phyloP scores from a whole-genome alignment of 1,140 invertebrate genomes.

The Macrocentrus cingulum region DNA sequence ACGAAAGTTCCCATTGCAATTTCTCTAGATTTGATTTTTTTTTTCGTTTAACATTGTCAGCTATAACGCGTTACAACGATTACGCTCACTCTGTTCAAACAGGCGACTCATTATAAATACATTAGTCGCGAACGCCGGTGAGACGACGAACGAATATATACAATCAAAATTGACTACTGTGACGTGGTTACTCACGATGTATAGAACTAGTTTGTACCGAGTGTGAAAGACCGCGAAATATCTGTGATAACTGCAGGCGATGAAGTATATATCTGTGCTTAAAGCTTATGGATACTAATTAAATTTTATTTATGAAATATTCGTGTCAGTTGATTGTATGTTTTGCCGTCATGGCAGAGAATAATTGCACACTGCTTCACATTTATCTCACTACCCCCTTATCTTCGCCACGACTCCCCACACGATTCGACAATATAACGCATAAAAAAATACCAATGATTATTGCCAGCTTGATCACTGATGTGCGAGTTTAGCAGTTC shows the following conservation, averaged over 20 bases:
- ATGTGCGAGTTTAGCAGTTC: background rate
- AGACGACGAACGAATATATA: background rate
- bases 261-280: too few species aligned
- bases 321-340: background rate
- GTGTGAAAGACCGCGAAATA: background rate
- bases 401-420: constrained; percentile 12
- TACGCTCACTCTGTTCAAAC: background rate
- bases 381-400: constrained; percentile 16
- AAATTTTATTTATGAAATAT: background rate
- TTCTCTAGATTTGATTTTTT: too few species aligned
- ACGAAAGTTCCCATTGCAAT: too few species aligned
- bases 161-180: background rate
- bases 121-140: background rate
- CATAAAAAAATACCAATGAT: constrained; percentile 17
- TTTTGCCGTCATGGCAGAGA: background rate
- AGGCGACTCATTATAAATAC: constrained; percentile 1
- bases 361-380: background rate
- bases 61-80: background rate
- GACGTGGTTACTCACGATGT: background rate
- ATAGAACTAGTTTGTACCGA: background rate
- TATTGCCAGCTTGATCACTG: constrained; percentile 8
- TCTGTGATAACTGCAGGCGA: too few species aligned
- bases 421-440: constrained; percentile 7
- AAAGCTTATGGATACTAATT: background rate
- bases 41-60: too few species aligned